Evolutionary conservation across 2,113 vertebrate species (phyloP).

Genomic region (Lathamus discolor): DNA sequence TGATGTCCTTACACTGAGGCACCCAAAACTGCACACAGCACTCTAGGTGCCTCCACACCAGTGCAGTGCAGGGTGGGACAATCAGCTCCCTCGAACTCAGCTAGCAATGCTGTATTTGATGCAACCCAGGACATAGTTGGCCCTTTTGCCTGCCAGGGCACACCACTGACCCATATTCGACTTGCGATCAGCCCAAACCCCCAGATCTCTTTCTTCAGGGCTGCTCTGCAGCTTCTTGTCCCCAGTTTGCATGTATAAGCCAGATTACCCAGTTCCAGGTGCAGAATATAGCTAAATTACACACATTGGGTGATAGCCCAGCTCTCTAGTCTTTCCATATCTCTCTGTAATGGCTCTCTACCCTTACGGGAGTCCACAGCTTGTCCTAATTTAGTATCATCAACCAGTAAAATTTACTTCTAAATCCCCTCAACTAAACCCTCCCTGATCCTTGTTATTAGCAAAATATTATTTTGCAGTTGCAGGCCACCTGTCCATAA

Average conservation of each 20-base stretch:
- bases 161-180: not conserved
- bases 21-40: not conserved
- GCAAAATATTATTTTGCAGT: not conserved
- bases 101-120: not conserved
- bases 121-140: not conserved
- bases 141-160: not conserved
- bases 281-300: not conserved
- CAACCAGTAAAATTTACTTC: not conserved
- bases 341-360: not conserved
- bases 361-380: not conserved
- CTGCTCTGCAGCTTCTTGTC: accelerated
- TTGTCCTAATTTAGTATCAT: not conserved
- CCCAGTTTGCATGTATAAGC: not conserved
- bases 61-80: not conserved
- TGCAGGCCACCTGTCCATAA: not conserved
- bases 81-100: accelerated
- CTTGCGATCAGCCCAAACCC: not conserved
- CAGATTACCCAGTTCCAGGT: accelerated
- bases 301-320: not conserved
- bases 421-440: not conserved
- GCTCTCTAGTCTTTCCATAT: not conserved
- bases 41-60: accelerated
- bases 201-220: accelerated
- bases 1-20: not conserved
- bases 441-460: not conserved